Base-by-base conservation (phyloP, 2,113 vertebrate species). In the Chrysochloris asiatica region DNA sequence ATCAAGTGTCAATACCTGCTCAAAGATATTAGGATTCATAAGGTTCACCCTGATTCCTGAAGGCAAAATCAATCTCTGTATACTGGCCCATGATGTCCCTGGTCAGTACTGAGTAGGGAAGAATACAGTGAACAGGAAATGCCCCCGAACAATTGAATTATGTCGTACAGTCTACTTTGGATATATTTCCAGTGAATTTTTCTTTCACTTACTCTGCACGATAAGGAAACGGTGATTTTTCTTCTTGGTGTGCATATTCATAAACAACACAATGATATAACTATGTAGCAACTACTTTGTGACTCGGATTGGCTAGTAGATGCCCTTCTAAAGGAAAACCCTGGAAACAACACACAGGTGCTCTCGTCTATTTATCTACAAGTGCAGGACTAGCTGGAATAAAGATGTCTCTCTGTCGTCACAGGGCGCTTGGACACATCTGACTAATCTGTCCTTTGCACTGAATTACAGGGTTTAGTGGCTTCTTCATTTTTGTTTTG, bases 401-500 rank as follows among this genome's bases (percentile, higher is more conserved):
- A 33, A 54, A 83, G 63, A n/a, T 8, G 9, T 88, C 59, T 81
- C n/a, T 89, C 90, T 86, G 79, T 83, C 93, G 30, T 71, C 63
- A 61, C 1, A 22, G 38, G 56, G 77, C 61, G 80, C 48, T 75
- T 65, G 36, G 36, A 56, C 7, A 61, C 85, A 83, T 26, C 56
- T 30, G 36, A 30, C 65, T 77, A 59, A 83, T 81, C 30, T 80
- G 33, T 54, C 36, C 10, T 0, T 72, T 83, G 24, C 30, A 21
- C 8, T 91, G 48, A 90, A 14, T 26, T 59, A 26, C 48, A 71
- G 88, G 45, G 59, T 17, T 88, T 22, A 86, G 22, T 1, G 3
- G 22, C 4, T 72, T 30, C 24, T 96, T 94, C 83, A 65, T 81
- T 85, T 89, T 87, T 3, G 1, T 90, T 93, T 82, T 69, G 91